Base-by-base conservation (phyloP, 2,797 vertebrate genomes). In the Cyclopterus lumpus region DNA sequence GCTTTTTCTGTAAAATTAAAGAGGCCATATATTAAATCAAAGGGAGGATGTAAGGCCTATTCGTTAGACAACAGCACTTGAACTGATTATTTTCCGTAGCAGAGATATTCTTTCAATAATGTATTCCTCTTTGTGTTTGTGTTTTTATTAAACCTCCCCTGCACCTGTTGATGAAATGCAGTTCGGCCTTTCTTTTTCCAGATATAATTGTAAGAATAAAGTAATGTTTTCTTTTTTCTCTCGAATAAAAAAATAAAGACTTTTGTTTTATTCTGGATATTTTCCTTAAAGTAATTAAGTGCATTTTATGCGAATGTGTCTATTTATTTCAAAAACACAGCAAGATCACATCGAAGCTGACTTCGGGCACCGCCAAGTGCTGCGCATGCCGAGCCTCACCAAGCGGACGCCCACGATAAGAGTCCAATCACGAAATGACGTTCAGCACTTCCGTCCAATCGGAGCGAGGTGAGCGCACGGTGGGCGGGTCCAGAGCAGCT, bases 401-500 rank as follows among this genome's bases (percentile, higher is more conserved):
- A 5, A 77, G 85, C 67, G 30, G 86, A 91, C 89, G 87, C 91
- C 89, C 80, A 89, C 73, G 40, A 55, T 0, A 4, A 55, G 8
- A 6, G 54, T 40, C 94, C 94, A 94, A 94, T 93, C 82, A 60
- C 14, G 2, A 7, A 3, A 8, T 16, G 62, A 40, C 54, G 63
- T 80, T 60, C 46, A 10, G 11, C 15, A 26, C 24, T 26, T 26
- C 16, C 20, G 3, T 54, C 94, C 94, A 95, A 94, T 94, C 78
- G 40, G 73, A 72, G 71, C 64, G 20, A 18, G 2, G 28, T 1
- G 12, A 48, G 60, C 74, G 26, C 73, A 24, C 8, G 34, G 80
- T 86, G 91, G 94, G 93, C 84, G 88, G 92, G 91, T 63, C 82
- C 85, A 24, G 22, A 30, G 67, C 85, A 28, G 88, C 87, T 88